A percentile compares a stretch with the other conserved stretches of the same genome.
phyloP scores from a whole-genome alignment of 2,113 vertebrate species.

The Tragelaphus imberbis region DNA sequence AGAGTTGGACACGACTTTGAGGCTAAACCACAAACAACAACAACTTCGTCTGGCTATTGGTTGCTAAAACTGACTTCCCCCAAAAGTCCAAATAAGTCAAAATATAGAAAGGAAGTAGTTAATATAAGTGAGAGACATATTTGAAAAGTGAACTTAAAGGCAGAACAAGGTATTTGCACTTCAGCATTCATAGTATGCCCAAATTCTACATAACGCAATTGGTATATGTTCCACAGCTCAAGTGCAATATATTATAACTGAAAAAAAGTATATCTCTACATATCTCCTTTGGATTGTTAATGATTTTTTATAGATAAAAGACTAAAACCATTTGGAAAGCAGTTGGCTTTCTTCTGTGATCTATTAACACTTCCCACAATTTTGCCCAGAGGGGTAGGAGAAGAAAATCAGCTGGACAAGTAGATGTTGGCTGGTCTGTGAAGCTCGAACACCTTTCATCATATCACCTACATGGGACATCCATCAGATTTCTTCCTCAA shows the following conservation, averaged over 20 bases:
- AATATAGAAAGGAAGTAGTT: background rate
- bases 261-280: background rate
- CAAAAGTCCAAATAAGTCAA: background rate
- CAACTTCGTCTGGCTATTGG: background rate
- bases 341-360: background rate
- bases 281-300: background rate
- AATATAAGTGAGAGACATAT: background rate
- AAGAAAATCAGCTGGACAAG: background rate
- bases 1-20: background rate
- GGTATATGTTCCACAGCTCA: background rate
- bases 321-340: background rate
- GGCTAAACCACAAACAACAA: background rate
- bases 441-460: background rate
- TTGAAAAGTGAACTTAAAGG: background rate
- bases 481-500: background rate
- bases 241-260: background rate
- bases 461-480: background rate
- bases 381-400: background rate
- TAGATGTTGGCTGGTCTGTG: background rate
- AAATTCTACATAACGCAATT: background rate
- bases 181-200: background rate
- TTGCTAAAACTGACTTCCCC: background rate
- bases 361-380: background rate
- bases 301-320: slow-evolving; percentile 2
- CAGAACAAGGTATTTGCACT: background rate